phyloP scores from a whole-genome alignment of 2,888 invertebrate genomes.

The Brachypterus glaber region DNA sequence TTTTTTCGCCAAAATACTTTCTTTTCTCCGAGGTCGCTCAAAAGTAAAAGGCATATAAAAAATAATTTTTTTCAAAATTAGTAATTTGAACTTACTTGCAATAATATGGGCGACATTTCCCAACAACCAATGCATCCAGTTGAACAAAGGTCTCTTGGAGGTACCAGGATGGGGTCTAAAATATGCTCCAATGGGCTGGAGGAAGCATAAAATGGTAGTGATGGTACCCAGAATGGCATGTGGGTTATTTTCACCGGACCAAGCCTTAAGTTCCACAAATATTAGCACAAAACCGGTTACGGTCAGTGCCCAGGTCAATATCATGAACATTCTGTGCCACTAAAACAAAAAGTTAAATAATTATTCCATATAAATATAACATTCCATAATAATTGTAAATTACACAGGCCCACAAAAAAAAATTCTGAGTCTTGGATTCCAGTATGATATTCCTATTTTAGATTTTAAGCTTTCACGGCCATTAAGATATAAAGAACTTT shows the following conservation, averaged over 20 bases:
- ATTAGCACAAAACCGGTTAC: constrained; percentile 71
- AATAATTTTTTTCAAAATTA: neutral
- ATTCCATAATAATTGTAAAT: too few species aligned
- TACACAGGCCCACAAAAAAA: too few species aligned
- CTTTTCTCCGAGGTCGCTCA: too few species aligned
- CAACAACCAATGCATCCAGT: constrained; percentile 84
- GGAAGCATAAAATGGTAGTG: constrained; percentile 68
- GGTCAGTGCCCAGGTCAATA: constrained; percentile 70
- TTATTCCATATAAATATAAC: too few species aligned
- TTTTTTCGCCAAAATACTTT: too few species aligned
- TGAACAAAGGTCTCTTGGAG: constrained; percentile 69
- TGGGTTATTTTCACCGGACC: constrained; percentile 65
- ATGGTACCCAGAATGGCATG: constrained; percentile 76
- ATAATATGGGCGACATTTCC: constrained; percentile 83
- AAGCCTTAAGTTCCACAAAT: constrained; percentile 67
- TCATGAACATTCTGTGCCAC: constrained; percentile 84
- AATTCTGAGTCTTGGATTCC: too few species aligned
- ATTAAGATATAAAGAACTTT: too few species aligned
- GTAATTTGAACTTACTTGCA: constrained; percentile 56
- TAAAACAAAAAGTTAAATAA: too few species aligned
- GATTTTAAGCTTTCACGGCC: too few species aligned
- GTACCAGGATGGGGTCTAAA: constrained; percentile 81
- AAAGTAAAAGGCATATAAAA: too few species aligned
- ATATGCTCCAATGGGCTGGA: constrained; percentile 80
- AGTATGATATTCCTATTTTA: too few species aligned